Conservation (phyloP, 2,113 vertebrate species). For the Poicephalus gulielmi region DNA sequence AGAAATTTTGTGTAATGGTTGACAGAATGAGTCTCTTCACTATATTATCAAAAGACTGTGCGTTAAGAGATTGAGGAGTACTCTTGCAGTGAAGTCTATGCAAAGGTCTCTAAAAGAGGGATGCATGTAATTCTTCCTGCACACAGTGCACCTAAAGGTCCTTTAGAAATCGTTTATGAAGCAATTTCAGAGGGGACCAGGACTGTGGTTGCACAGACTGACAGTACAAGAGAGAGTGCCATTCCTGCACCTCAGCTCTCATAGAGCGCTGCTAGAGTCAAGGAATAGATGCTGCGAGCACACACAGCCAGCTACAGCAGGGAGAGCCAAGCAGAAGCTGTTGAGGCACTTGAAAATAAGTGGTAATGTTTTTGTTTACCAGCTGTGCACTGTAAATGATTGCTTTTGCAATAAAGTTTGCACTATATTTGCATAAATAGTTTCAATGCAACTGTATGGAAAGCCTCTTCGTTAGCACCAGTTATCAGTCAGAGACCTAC, state of each 20-base stretch:
- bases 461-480: neutral
- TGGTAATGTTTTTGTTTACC: neutral
- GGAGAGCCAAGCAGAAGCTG: neutral
- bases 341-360: neutral
- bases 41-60: neutral
- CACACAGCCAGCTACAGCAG: rapidly evolving
- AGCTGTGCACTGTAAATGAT: neutral
- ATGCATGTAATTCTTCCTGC: neutral
- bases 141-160: neutral
- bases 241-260: neutral
- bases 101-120: neutral
- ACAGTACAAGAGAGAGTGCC: neutral
- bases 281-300: neutral
- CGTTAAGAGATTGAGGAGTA: neutral
- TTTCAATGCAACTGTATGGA: neutral
- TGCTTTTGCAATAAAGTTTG: conserved; percentile 11
- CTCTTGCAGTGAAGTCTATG: neutral
- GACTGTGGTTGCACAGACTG: neutral
- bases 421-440: neutral
- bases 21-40: neutral
- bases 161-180: neutral
- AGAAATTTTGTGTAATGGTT: neutral
- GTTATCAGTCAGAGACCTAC: neutral
- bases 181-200: neutral
- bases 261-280: rapidly evolving